Conservation (phyloP, 2,888 invertebrate genomes). For the Lacanobia wlatinum region DNA sequence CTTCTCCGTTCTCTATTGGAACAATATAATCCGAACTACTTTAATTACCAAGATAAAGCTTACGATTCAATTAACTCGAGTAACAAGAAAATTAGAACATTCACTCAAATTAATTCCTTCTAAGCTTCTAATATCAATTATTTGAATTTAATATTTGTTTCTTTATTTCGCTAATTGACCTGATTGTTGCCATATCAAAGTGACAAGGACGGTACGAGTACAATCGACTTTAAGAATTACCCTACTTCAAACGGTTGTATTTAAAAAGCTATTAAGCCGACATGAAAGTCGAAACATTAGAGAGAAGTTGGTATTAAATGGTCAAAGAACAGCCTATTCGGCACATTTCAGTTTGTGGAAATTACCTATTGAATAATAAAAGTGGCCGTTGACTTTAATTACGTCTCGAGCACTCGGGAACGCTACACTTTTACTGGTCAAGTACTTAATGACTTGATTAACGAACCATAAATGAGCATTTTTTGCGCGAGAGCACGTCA, state of each 20-base stretch:
- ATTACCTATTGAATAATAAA: slow-evolving; percentile 70
- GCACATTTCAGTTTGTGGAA: slow-evolving; percentile 58
- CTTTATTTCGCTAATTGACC: slow-evolving; percentile 39
- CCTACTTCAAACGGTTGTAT: slow-evolving; percentile 58
- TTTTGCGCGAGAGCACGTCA: slow-evolving; percentile 58
- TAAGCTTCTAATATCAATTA: slow-evolving; percentile 11
- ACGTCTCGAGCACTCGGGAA: slow-evolving; percentile 62
- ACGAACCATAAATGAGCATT: slow-evolving; percentile 73
- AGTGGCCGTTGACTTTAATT: slow-evolving; percentile 70
- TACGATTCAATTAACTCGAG: slow-evolving; percentile 15
- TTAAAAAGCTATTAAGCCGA: slow-evolving; percentile 65
- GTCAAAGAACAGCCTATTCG: slow-evolving; percentile 64
- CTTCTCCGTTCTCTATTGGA: background rate
- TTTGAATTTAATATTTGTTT: slow-evolving; percentile 31
- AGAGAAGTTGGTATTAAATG: slow-evolving; percentile 60
- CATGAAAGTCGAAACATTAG: slow-evolving; percentile 69
- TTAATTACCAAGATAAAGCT: slow-evolving; percentile 22
- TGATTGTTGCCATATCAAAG: slow-evolving; percentile 48
- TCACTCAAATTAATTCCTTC: slow-evolving; percentile 29
- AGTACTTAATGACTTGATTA: slow-evolving; percentile 75
- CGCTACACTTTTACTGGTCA: slow-evolving; percentile 61
- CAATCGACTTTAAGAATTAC: slow-evolving; percentile 58
- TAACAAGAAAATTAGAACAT: slow-evolving; percentile 27
- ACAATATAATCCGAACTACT: slow-evolving; percentile 24
- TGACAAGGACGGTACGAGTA: slow-evolving; percentile 47